A percentile compares a stretch with the other conserved stretches of the same genome.
These are phyloP conservation scores for Isichthys henryi DNA, from an alignment of 2,113 vertebrate genomes.

Conservation along the genomic window DNA sequence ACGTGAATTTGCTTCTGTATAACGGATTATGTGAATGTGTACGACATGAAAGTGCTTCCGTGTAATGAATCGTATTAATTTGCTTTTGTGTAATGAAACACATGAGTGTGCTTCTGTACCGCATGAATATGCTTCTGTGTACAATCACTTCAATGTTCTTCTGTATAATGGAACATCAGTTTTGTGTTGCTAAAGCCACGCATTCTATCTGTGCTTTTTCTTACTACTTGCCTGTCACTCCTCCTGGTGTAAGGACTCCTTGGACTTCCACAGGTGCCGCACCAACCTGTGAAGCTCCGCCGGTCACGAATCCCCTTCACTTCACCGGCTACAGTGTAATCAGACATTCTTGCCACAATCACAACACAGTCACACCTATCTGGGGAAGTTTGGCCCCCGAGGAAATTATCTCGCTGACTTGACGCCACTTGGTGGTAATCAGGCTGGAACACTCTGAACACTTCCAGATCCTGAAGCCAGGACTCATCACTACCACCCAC, in stretches of 20 bases:
- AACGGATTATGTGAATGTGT: background rate
- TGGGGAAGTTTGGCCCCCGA: background rate
- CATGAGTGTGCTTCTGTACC: too few relatives aligned
- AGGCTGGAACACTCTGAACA: background rate
- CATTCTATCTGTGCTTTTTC: background rate
- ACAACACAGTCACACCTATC: background rate
- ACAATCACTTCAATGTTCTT: background rate
- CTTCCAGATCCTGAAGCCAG: slow-evolving; percentile 20
- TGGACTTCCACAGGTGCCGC: background rate
- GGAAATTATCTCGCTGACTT: background rate
- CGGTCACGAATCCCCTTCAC: background rate
- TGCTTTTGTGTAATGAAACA: too few relatives aligned
- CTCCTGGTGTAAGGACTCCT: background rate
- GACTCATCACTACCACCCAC: background rate
- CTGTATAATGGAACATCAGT: background rate
- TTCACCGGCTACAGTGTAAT: background rate
- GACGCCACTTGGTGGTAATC: background rate
- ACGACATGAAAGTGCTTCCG: background rate
- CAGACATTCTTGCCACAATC: background rate
- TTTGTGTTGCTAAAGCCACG: background rate
- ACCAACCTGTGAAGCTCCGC: background rate
- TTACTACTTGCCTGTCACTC: background rate
- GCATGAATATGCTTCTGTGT: background rate
- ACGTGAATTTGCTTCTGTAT: background rate
- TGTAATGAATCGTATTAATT: too few relatives aligned